A percentile compares a stretch with the other conserved stretches of the same genome.
phyloP scores from a whole-genome alignment of 2,113 vertebrate species.

The Siniperca knerii region DNA sequence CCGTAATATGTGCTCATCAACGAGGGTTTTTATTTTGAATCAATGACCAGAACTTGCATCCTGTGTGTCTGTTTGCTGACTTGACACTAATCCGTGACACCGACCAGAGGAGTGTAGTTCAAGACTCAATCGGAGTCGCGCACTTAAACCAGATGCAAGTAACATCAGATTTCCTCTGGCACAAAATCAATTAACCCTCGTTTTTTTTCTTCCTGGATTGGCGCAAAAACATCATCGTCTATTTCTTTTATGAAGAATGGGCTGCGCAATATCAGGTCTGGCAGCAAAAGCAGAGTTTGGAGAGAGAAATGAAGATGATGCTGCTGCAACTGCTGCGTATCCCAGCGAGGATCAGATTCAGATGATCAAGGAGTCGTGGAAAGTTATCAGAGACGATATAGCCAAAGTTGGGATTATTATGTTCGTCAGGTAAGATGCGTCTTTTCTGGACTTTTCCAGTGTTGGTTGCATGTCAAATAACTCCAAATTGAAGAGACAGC shows the following conservation, averaged over 20 bases:
- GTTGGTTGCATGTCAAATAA: background rate
- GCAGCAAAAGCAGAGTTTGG: slow-evolving; percentile 70
- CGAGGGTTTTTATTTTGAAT: slow-evolving; percentile 27
- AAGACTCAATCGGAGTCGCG: slow-evolving; percentile 23
- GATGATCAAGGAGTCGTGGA: slow-evolving; percentile 87
- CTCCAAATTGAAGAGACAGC: background rate
- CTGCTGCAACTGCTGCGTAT: slow-evolving; percentile 25
- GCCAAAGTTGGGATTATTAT: slow-evolving; percentile 88
- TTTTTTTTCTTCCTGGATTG: background rate
- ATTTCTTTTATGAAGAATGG: slow-evolving; percentile 75
- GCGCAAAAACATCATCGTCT: background rate
- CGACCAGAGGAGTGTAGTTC: background rate
- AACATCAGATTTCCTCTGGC: background rate
- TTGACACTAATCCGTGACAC: background rate
- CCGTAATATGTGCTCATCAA: fast-evolving
- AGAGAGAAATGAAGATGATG: slow-evolving; percentile 61
- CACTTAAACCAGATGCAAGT: slow-evolving; percentile 35
- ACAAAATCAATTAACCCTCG: background rate
- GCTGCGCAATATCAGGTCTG: slow-evolving; percentile 85
- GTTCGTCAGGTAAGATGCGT: slow-evolving; percentile 85
- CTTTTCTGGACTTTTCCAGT: background rate
- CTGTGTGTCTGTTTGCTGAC: background rate
- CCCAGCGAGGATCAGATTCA: slow-evolving; percentile 78
- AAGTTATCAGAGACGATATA: slow-evolving; percentile 87
- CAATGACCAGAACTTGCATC: background rate